Evolutionary conservation across 2,888 invertebrate genomes (phyloP).

Genomic region (Drosophila pseudotalamancana): DNA sequence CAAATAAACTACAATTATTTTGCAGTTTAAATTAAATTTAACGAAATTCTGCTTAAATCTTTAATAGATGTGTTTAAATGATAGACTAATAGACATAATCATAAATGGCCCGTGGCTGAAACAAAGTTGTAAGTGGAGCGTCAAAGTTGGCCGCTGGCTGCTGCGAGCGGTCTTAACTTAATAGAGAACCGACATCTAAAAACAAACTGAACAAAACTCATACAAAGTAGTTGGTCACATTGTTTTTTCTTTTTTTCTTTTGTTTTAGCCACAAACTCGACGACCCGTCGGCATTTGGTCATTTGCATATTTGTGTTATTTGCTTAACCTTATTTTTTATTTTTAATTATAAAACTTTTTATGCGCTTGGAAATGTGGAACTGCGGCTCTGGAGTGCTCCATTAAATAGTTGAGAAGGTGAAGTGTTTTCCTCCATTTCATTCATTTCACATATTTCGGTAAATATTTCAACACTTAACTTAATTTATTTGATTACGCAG

Average conservation of each 20-base stretch:
- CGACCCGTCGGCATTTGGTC: constrained; percentile 8
- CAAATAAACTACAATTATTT: no score
- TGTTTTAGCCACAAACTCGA: constrained; percentile 1
- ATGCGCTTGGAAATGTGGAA: not conserved
- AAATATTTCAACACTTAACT: constrained; percentile 25
- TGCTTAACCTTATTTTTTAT: not conserved
- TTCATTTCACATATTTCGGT: not conserved
- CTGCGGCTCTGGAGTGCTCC: constrained; percentile 6
- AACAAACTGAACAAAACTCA: constrained; percentile 8
- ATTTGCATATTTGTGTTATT: constrained; percentile 38
- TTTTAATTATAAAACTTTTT: constrained; percentile 38
- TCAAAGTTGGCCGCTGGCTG: constrained; percentile 6
- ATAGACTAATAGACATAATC: constrained; percentile 3
- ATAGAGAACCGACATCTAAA: not conserved
- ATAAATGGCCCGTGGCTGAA: not conserved
- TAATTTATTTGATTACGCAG: constrained; percentile 9
- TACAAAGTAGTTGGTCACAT: constrained; percentile 19
- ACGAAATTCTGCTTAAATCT: no score
- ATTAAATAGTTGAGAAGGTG: constrained; percentile 10
- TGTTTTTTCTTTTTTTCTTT: constrained; percentile 1
- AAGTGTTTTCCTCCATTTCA: not conserved
- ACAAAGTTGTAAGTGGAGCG: constrained; percentile 13
- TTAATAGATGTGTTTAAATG: no score
- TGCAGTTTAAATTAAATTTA: no score
- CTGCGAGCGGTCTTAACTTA: no score